Evolutionary conservation across 1,140 invertebrate species (phyloP).

Genomic region (Nasonia longicornis): DNA sequence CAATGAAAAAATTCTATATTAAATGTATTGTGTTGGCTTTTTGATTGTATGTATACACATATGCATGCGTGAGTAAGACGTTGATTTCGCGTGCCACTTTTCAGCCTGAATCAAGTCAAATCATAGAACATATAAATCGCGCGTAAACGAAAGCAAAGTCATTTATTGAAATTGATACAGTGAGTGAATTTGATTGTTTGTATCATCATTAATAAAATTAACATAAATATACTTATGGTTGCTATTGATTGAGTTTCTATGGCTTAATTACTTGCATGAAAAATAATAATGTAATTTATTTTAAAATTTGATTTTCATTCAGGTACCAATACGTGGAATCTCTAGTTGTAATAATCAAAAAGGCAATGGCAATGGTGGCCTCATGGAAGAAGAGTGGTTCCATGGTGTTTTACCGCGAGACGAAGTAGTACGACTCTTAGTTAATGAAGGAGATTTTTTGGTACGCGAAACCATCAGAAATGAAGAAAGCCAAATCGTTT

Average conservation of each 20-base stretch:
- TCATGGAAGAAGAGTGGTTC: conserved; percentile 96
- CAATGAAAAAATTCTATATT: not conserved
- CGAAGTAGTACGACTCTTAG: conserved; percentile 91
- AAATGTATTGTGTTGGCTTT: not conserved
- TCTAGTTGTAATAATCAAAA: conserved; percentile 61
- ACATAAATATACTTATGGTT: too few relatives aligned
- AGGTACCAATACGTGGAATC: conserved; percentile 61
- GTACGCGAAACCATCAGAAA: conserved; percentile 95
- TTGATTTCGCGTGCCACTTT: not conserved
- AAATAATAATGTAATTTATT: not conserved
- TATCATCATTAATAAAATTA: not conserved
- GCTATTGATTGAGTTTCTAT: not conserved
- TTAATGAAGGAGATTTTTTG: conserved; percentile 92
- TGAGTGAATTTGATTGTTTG: not conserved
- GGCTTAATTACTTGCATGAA: not conserved
- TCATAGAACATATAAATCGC: not conserved
- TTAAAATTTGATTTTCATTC: conserved; percentile 40
- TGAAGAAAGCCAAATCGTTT: conserved; percentile 91
- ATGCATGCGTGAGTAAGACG: not conserved
- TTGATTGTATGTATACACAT: not conserved
- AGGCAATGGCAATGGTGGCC: conserved; percentile 58
- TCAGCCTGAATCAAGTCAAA: not conserved
- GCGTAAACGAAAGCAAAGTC: not conserved
- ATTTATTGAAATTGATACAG: not conserved
- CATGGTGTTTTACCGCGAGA: conserved; percentile 96